phyloP scores from a whole-genome alignment of 37 sponge, comb jelly and placozoan species.

The Lycopodina hypogea region DNA sequence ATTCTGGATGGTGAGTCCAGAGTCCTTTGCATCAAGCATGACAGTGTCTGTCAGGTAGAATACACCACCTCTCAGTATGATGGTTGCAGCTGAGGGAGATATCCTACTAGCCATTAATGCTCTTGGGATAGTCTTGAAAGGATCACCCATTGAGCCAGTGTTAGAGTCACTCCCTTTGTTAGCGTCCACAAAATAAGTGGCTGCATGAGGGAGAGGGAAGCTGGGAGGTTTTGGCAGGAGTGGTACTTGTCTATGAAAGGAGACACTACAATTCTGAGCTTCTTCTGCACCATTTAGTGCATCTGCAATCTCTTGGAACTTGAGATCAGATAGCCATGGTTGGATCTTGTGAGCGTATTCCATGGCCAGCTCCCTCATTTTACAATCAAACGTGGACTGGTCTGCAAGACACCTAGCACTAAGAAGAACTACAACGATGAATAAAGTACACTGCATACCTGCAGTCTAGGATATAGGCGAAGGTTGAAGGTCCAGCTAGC shows the following conservation, averaged over 20 bases:
- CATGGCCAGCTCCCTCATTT: conserved; percentile 58
- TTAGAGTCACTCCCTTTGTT: conserved; percentile 57
- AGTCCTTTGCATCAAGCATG: conserved; percentile 25
- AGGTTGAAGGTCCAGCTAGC: too few relatives aligned
- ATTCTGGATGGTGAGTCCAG: conserved; percentile 37
- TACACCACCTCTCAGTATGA: conserved; percentile 55
- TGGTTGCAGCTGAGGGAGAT: conserved; percentile 20
- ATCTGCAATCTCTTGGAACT: conserved; percentile 48
- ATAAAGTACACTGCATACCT: too few relatives aligned
- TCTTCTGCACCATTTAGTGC: conserved; percentile 64
- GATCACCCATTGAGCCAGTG: conserved; percentile 35
- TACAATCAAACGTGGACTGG: conserved; percentile 58
- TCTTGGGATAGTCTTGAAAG: conserved; percentile 37
- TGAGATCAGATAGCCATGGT: conserved; percentile 28
- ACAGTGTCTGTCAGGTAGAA: conserved; percentile 58
- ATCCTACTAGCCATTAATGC: conserved; percentile 26
- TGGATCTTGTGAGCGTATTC: conserved; percentile 57
- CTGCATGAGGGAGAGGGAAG: not conserved
- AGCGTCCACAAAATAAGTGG: conserved; percentile 49
- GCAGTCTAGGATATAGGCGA: too few relatives aligned
- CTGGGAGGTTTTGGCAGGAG: conserved; percentile 24
- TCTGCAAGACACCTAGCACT: conserved; percentile 11
- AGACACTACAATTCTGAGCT: conserved; percentile 53
- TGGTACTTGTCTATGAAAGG: conserved; percentile 10
- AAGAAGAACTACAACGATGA: too few relatives aligned